Percentiles rank a stretch among this genome's conserved stretches.
phyloP scores from a whole-genome alignment of 1,140 invertebrate genomes.

The Brachionus plicatilis region DNA sequence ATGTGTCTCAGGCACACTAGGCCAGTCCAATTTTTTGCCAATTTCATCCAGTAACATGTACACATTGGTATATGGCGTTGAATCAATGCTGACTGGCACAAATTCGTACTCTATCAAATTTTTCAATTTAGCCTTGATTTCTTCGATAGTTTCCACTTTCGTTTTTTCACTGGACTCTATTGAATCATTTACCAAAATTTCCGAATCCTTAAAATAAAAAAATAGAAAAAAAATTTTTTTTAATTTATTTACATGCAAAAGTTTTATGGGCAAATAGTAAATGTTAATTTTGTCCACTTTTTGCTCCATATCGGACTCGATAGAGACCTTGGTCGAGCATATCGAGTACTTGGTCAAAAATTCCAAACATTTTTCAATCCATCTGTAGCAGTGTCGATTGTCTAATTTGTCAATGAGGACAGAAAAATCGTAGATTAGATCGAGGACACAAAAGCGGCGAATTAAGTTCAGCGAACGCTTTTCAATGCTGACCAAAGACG shows the following conservation, averaged over 20 bases:
- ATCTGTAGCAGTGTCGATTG: constrained; percentile 27
- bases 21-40: background rate
- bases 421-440: background rate
- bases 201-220: background rate
- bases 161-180: background rate
- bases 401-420: background rate
- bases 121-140: background rate
- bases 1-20: background rate
- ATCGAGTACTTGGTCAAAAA: constrained; percentile 25
- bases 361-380: constrained; percentile 27
- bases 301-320: background rate
- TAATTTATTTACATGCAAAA: background rate
- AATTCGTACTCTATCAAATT: background rate
- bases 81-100: background rate
- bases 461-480: background rate
- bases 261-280: background rate
- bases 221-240: background rate
- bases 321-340: background rate
- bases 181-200: background rate
- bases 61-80: background rate
- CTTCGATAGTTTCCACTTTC: background rate
- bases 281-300: background rate
- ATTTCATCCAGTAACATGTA: constrained; percentile 6
- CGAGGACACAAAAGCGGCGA: background rate
- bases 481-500: background rate